Evolutionary conservation across 1,140 invertebrate genomes (phyloP).

Genomic region (Ruditapes philippinarum): DNA sequence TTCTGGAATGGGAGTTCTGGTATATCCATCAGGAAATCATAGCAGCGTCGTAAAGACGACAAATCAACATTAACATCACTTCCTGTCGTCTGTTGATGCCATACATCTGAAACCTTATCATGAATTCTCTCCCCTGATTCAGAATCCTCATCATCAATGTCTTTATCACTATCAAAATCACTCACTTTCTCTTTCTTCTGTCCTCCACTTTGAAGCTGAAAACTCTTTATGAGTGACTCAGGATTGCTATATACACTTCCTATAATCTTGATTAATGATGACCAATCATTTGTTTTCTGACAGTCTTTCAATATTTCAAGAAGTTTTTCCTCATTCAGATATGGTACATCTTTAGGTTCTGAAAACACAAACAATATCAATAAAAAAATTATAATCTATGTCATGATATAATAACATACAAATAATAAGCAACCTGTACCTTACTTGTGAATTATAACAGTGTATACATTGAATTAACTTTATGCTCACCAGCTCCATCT

Average conservation of each 20-base stretch:
- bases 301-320: conserved; percentile 90
- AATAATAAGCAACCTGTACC: no score
- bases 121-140: conserved; percentile 57
- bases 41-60: conserved; percentile 89
- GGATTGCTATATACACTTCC: conserved; percentile 92
- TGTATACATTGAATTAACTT: no score
- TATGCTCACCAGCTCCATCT: no score
- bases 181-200: conserved; percentile 90
- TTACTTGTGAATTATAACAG: no score
- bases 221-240: conserved; percentile 91
- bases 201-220: conserved; percentile 86
- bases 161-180: conserved; percentile 93
- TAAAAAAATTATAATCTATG: no score
- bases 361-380: neutral
- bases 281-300: conserved; percentile 89
- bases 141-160: conserved; percentile 73
- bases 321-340: conserved; percentile 90
- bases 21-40: conserved; percentile 88
- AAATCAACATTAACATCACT: conserved; percentile 85
- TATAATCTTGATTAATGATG: conserved; percentile 90
- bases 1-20: conserved; percentile 89
- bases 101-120: neutral
- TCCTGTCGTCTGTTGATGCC: conserved; percentile 24
- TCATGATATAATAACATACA: no score
- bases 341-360: conserved; percentile 48